Base-by-base conservation (phyloP, 2,797 vertebrate species). In the Smutsia gigantea region DNA sequence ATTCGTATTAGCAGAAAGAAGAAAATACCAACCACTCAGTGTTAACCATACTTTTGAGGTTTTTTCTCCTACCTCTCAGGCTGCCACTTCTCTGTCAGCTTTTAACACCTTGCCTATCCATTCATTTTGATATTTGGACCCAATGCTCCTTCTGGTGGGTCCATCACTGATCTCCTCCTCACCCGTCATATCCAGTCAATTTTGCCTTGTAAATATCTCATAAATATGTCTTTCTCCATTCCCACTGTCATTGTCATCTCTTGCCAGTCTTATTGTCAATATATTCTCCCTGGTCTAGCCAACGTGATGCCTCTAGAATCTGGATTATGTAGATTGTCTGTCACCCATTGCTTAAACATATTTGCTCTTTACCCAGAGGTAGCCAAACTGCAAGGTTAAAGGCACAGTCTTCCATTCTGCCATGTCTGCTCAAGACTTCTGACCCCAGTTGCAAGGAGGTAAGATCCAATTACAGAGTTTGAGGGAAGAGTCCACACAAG, bases 341-440 rank as follows among this genome's bases (percentile, higher is more conserved):
- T 92, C 23, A 72, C 5, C 42, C 42, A 78, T 27, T 87, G 53
- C 66, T 94, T 94, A 94, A 64, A 83, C 34, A 93, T 79, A 79
- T 95, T 86, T 95, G 87, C 29, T 72, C 37, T 92, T 96, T 85
- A 81, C 49, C 37, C 55, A 57, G n/a, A 63, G 5, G 90, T 87
- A 94, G 59, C 39, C n/a, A 90, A 19, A 93, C 18, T 79, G 12
- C 3, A 21, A 84, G n/a, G 42, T 87, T 83, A 84, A 83, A 77
- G 89, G 51, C 75, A 87, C 8, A 94, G 53, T 57, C 29, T 12
- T 77, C 10, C 23, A 82, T 46, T 77, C 53, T 31, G 31, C 34
- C 31, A 74, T 34, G 8, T 87, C 69, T 61, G 31, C 34, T 17
- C 5, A 68, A 90, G 69, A 71, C 21, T 87, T 93, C 25, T 88